These are phyloP conservation scores for Litoditis marina DNA, from an alignment of 2,888 invertebrate species.

Conservation along the genomic window DNA sequence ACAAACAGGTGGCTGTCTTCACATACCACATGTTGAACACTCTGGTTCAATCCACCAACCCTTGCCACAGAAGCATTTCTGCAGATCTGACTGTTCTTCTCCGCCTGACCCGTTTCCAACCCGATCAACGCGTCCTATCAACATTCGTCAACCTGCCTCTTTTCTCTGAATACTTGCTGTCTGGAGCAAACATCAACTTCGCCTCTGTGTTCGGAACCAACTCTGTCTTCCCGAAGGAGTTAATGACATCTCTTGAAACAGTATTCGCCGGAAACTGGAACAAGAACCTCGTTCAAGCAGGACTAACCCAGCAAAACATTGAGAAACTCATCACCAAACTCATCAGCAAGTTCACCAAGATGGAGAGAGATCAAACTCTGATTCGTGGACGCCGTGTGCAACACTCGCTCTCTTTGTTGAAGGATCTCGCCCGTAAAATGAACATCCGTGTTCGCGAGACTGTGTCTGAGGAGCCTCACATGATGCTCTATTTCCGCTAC, in stretches of 20 bases:
- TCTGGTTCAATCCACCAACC: constrained; percentile 42
- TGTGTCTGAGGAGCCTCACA: constrained; percentile 22
- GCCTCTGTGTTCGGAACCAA: constrained; percentile 46
- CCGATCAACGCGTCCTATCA: constrained; percentile 27
- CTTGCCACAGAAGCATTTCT: constrained; percentile 40
- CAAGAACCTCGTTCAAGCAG: constrained; percentile 36
- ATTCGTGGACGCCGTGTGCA: constrained; percentile 31
- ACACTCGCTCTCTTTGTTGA: constrained; percentile 25
- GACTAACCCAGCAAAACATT: constrained; percentile 47
- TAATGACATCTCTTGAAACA: constrained; percentile 43
- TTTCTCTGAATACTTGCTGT: constrained; percentile 35
- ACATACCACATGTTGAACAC: constrained; percentile 37
- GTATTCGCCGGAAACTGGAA: constrained; percentile 49
- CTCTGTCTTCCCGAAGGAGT: constrained; percentile 41
- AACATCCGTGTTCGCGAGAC: constrained; percentile 34
- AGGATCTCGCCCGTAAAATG: constrained; percentile 43
- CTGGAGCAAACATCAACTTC: constrained; percentile 41
- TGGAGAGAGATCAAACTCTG: constrained; percentile 25
- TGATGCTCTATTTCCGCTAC: constrained; percentile 40
- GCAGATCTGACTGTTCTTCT: constrained; percentile 26
- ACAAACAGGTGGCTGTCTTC: constrained; percentile 47
- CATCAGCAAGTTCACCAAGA: constrained; percentile 22
- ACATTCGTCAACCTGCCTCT: constrained; percentile 35
- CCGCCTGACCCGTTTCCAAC: constrained; percentile 29
- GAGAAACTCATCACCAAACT: constrained; percentile 30